Base-by-base conservation (phyloP, 2,113 vertebrate species). In the Microtus oregoni region DNA sequence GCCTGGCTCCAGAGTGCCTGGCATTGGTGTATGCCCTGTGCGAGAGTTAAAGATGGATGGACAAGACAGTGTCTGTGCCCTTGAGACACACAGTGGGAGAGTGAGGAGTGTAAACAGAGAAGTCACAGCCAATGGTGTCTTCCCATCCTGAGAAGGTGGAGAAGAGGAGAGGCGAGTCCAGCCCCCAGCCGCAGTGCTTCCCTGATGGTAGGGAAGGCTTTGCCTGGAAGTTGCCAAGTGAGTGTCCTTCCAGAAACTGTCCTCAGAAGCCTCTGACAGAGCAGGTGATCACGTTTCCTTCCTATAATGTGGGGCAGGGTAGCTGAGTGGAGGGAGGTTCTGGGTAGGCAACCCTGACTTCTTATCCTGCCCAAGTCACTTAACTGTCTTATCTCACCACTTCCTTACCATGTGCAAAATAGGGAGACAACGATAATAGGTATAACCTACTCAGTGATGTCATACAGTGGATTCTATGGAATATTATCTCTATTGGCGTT, bases 41-140 rank as follows among this genome's bases (percentile, higher is more conserved):
- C 85, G 83, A 65, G 58, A 89, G 83, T 52, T 70, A 83, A 90
- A 91, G 68, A 89, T 70, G 90, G 76, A 79, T 87, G 95, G 92
- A 32, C 44, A 22, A 83, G 83, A 91, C 86, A n/a, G 32, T 3
- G 24, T 94, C 92, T 24, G 90, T 95, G 97, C 65, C 92, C 94
- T 96, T 87, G 76, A 92, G 95, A 93, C 79, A 91, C 87, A 89
- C 88, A 50, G 35, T 85, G 7, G 93, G 78, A 70, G 78, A 97
- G 82, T 3, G 38, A 95, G 75, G 75, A 20, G 0, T 76, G 50
- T 87, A 79, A 95, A 90, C 44, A 85, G 92, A 67, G 88, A 83
- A 61, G 55, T 96, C 65, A 77, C 63, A 90, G 87, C 32, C 10
- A 44, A 2, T 20, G 26, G 10, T 20, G 58, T 73, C 58, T 70